phyloP scores from a whole-genome alignment of 2,888 invertebrate species.

The Phengaris alcon region DNA sequence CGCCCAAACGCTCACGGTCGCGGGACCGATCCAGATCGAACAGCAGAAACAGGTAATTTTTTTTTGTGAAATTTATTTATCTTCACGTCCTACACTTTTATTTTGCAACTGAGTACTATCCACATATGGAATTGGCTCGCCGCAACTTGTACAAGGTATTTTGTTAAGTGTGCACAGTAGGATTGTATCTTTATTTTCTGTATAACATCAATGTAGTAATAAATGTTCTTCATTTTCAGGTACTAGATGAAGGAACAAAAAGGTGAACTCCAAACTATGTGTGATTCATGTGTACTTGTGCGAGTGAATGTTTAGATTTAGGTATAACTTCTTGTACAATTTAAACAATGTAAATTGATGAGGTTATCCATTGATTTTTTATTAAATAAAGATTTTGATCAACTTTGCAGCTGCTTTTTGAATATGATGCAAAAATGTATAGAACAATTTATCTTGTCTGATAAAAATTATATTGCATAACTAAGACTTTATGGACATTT shows the following conservation, averaged over 20 bases:
- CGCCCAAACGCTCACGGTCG: slow-evolving; percentile 54
- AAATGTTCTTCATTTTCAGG: slow-evolving; percentile 30
- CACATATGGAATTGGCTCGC: slow-evolving; percentile 25
- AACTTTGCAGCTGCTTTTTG: slow-evolving; percentile 31
- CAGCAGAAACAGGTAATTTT: slow-evolving; percentile 64
- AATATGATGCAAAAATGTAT: slow-evolving; percentile 29
- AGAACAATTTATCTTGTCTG: slow-evolving; percentile 22
- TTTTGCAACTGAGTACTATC: slow-evolving; percentile 28
- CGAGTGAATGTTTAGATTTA: slow-evolving; percentile 28
- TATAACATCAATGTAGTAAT: not conserved
- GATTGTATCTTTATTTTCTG: not conserved
- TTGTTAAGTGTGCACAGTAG: slow-evolving; percentile 1
- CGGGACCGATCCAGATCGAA: slow-evolving; percentile 65
- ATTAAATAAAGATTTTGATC: slow-evolving; percentile 25
- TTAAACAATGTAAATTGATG: slow-evolving; percentile 10
- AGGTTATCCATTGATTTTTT: slow-evolving; percentile 7
- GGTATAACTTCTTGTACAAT: slow-evolving; percentile 8
- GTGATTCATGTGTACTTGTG: slow-evolving; percentile 30
- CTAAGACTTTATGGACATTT: slow-evolving; percentile 18
- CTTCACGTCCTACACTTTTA: not conserved
- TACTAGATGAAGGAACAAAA: slow-evolving; percentile 28
- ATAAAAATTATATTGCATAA: slow-evolving; percentile 11
- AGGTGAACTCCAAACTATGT: slow-evolving; percentile 5
- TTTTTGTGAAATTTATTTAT: not conserved
- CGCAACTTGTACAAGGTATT: slow-evolving; percentile 17